Percentiles rank a stretch among this genome's conserved stretches.
Evolutionary conservation across 53 echinoderm and acorn worm species (phyloP).

Genomic region (Echinometra lucunter): DNA sequence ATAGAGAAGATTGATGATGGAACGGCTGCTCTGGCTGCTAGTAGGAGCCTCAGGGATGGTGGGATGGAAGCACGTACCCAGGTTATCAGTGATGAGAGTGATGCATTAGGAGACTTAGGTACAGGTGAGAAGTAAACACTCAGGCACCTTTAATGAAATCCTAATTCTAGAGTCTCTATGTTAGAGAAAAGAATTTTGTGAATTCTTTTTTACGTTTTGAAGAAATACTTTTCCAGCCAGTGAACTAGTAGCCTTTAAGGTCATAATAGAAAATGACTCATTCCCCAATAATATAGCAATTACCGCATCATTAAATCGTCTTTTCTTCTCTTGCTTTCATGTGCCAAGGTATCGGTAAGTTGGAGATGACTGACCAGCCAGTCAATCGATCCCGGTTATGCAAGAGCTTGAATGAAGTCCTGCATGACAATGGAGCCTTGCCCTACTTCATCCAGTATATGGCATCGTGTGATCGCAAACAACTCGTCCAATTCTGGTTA

Average conservation of each 20-base stretch:
- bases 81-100: conserved; percentile 79
- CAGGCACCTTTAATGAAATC: too few species aligned
- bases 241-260: background rate
- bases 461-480: conserved; percentile 78
- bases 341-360: conserved; percentile 66
- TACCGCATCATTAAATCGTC: background rate
- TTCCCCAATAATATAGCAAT: background rate
- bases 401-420: conserved; percentile 88
- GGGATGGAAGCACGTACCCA: conserved; percentile 48
- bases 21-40: conserved; percentile 58
- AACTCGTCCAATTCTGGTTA: conserved; percentile 98
- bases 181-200: too few species aligned
- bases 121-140: conserved; percentile 69
- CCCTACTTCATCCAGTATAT: conserved; percentile 99
- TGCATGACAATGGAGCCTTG: conserved; percentile 95
- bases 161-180: too few species aligned
- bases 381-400: conserved; percentile 86
- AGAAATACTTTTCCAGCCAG: background rate
- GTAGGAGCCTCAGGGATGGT: background rate
- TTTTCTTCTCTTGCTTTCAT: conserved; percentile 23
- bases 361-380: conserved; percentile 70
- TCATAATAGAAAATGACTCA: background rate
- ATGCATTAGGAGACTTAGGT: conserved; percentile 87
- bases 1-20: conserved; percentile 61
- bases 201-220: too few species aligned